These are phyloP conservation scores for Onychostruthus taczanowskii DNA, from an alignment of 2,113 vertebrate genomes.

Conservation along the genomic window DNA sequence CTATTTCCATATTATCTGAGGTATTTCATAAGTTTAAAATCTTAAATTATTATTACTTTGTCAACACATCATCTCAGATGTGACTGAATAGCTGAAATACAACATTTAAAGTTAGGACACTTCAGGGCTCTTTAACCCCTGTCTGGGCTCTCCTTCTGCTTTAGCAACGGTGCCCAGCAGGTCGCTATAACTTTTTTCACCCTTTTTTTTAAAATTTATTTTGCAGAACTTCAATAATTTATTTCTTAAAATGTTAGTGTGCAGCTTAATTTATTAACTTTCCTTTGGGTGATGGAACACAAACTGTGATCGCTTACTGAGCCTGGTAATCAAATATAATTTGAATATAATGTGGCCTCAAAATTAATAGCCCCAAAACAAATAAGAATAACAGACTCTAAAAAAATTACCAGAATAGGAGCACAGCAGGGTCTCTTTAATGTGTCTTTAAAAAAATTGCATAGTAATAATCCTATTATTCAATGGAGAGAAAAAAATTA, in stretches of 20 bases:
- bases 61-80: background rate
- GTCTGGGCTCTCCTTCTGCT: background rate
- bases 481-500: background rate
- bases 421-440: slow-evolving; percentile 7
- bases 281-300: slow-evolving; percentile 7
- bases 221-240: background rate
- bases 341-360: slow-evolving; percentile 34
- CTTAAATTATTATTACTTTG: background rate
- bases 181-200: background rate
- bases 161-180: background rate
- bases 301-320: slow-evolving; percentile 12
- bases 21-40: background rate
- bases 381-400: background rate
- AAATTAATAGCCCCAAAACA: slow-evolving; percentile 24
- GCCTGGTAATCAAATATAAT: slow-evolving; percentile 26
- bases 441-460: background rate
- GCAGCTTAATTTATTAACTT: background rate
- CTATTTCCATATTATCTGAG: background rate
- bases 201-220: background rate
- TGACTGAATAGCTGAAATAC: background rate
- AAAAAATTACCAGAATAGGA: background rate
- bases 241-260: background rate
- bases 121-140: accelerated
- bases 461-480: slow-evolving; percentile 54
- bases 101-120: background rate